These are phyloP conservation scores for Scaptomyza hsui DNA, from an alignment of 1,140 invertebrate genomes.

Conservation along the genomic window DNA sequence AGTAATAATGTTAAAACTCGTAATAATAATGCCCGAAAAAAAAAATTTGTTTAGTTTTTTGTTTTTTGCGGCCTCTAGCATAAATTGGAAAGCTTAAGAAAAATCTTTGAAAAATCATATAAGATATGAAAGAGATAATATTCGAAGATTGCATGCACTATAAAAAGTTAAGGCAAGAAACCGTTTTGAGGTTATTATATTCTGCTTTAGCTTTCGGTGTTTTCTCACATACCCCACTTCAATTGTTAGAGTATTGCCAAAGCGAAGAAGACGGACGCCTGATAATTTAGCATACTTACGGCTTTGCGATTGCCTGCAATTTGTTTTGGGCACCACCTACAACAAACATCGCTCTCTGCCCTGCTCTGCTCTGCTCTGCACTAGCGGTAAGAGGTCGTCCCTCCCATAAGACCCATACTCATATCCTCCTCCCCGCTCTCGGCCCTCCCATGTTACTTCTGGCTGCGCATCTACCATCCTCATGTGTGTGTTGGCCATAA, in stretches of 20 bases:
- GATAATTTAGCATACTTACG: conserved; percentile 81
- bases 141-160: neutral
- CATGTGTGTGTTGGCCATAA: conserved; percentile 68
- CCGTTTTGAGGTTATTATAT: too few species aligned
- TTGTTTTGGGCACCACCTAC: conserved; percentile 79
- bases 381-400: conserved; percentile 63
- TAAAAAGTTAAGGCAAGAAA: too few species aligned
- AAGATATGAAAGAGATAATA: conserved; percentile 10
- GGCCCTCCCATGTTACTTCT: neutral
- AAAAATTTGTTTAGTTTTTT: conserved; percentile 32
- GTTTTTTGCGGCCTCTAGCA: conserved; percentile 47
- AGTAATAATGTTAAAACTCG: conserved; percentile 77
- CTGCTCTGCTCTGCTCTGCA: conserved; percentile 39
- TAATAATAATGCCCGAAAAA: conserved; percentile 73
- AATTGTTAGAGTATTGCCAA: conserved; percentile 17
- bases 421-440: neutral
- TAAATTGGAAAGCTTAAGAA: conserved; percentile 69
- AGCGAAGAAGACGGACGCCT: conserved; percentile 65
- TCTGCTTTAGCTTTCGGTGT: too few species aligned
- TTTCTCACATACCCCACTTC: neutral
- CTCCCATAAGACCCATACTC: conserved; percentile 22
- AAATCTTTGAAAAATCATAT: conserved; percentile 54
- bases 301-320: conserved; percentile 76
- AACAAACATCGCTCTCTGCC: conserved; percentile 49
- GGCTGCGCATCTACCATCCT: conserved; percentile 29